A percentile compares a stretch with the other conserved stretches of the same genome.
phyloP scores from a whole-genome alignment of 2,888 invertebrate genomes.

The Sacculina carcini region DNA sequence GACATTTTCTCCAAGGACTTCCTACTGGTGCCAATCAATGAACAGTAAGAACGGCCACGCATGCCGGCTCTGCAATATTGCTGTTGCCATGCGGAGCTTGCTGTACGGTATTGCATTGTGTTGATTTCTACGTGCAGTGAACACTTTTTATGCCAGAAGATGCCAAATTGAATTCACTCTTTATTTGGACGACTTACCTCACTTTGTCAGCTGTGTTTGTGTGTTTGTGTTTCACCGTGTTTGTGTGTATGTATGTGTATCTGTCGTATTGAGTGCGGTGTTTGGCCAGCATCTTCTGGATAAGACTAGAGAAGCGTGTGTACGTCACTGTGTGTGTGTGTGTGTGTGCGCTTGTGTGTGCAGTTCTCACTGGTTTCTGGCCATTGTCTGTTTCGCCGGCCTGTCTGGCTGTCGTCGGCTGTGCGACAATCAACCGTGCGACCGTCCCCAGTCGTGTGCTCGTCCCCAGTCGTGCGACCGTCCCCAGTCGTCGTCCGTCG shows the following conservation, averaged over 20 bases:
- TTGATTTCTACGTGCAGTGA: no score
- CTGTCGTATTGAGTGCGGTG: no score
- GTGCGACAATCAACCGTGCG: slow-evolving; percentile 14
- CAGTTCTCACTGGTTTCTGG: slow-evolving; percentile 81
- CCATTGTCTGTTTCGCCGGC: slow-evolving; percentile 81
- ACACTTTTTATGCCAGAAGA: no score
- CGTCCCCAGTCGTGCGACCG: neutral
- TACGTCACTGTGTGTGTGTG: no score
- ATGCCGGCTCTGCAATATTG: no score
- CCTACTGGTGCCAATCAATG: slow-evolving; percentile 88
- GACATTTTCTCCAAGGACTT: slow-evolving; percentile 91
- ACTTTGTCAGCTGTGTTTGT: no score
- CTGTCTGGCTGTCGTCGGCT: slow-evolving; percentile 27
- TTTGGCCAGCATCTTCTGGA: no score
- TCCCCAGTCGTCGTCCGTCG: neutral
- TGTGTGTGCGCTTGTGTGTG: slow-evolving; percentile 9
- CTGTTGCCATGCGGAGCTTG: neutral
- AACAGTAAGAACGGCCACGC: no score
- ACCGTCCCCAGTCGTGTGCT: no score
- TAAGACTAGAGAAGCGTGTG: no score
- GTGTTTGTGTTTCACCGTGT: neutral
- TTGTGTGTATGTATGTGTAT: neutral
- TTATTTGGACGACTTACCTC: no score
- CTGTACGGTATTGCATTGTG: slow-evolving; percentile 1
- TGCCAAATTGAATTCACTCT: no score